Conservation (phyloP, 1,140 invertebrate genomes). For the Sesamia nonagrioides region DNA sequence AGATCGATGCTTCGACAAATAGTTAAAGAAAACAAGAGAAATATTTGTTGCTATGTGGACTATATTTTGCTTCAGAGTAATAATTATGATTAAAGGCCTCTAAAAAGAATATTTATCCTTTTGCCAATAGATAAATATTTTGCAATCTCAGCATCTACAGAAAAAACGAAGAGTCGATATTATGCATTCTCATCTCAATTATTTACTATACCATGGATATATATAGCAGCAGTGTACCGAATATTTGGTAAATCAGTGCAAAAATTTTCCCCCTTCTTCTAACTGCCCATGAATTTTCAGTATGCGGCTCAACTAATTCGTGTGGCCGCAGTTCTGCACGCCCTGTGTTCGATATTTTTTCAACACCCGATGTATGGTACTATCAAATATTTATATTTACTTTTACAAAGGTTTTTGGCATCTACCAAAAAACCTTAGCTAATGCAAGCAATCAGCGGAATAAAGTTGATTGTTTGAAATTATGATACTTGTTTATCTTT, state of each 20-base stretch:
- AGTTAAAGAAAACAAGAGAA: background rate
- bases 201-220: too few relatives aligned
- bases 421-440: background rate
- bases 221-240: background rate
- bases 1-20: background rate
- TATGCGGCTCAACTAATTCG: constrained; percentile 12
- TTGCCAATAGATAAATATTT: too few relatives aligned
- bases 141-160: too few relatives aligned
- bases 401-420: background rate
- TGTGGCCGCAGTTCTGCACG: background rate
- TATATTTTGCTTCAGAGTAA: too few relatives aligned
- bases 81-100: too few relatives aligned
- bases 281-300: constrained; percentile 5
- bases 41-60: background rate
- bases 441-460: too few relatives aligned
- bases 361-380: background rate
- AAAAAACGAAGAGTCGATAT: background rate
- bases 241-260: constrained; percentile 17
- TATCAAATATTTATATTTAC: background rate
- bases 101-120: too few relatives aligned
- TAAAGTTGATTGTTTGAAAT: too few relatives aligned
- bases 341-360: constrained; percentile 7
- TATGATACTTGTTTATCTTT: too few relatives aligned
- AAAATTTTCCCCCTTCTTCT: constrained; percentile 4
- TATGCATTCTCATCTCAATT: constrained; percentile 4